Evolutionary conservation across 2,113 vertebrate species (phyloP), one percentile per base, ranked within the genome.

Genomic region (Sinocyclocheilus maitianheensis): DNA sequence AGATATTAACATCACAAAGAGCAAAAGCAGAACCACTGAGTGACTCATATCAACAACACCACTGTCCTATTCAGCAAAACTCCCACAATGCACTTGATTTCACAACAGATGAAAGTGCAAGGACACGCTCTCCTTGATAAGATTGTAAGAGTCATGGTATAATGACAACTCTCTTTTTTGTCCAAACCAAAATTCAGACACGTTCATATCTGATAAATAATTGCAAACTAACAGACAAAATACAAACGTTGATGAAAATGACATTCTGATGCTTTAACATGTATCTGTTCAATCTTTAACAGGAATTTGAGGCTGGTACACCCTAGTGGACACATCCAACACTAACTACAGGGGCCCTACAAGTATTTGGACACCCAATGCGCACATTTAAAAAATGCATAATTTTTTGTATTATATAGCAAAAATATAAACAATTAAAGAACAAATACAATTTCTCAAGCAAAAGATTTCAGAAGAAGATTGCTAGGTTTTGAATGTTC

Each of bases 271-370:
- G 22, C 18, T 75, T 4, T 77, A 20, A 46, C 43, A 3, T 37
- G 51, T 13, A 43, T 40, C 1, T 46, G 43, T 14, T 77, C 82
- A 77, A 62, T 48, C 22, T 81, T 85, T 77, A 86, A 58, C 83
- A 89, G 87, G 88, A 86, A 88, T 72, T 85, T 90, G 91, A 90
- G 86, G 85, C 76, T 93, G 90, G 92, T 92, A 91, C 93, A 67
- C 92, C 94, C 94, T 94, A 92, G 94, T 94, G 93, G 94, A 37
- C 86, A 87, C 85, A 1, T 81, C 13, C 81, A 85, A 76, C 55
- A 86, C 82, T 86, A 60, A 63, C 7, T 34, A 58, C 63, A 69
- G 26, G 7, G 65, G 14, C 65, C 30, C 30, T 18, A 20, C 13
- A 48, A 48, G 14, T 9, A 13, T 51, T 51, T 51, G 48, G 48